Conservation (phyloP, 2,113 vertebrate species). For the Heptranchias perlo region DNA sequence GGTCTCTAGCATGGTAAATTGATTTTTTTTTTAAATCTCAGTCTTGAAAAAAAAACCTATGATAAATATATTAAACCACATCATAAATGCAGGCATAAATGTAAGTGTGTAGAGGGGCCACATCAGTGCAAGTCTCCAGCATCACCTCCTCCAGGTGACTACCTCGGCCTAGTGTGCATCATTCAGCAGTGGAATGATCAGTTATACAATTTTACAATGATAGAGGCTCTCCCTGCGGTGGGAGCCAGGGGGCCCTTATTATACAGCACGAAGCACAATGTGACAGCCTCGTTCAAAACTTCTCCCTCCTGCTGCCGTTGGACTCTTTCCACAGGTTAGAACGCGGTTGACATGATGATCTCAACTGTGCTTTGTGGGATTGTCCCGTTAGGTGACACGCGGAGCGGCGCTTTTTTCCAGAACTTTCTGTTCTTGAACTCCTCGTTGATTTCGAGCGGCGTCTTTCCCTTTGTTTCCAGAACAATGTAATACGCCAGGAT, state of each 20-base stretch:
- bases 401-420: conserved; percentile 39
- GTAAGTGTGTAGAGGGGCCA: no score
- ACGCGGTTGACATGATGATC: conserved; percentile 25
- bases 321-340: background rate
- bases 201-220: background rate
- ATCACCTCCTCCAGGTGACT: background rate
- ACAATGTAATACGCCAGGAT: conserved; percentile 68
- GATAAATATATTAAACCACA: background rate
- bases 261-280: no score
- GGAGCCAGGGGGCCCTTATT: background rate
- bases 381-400: background rate
- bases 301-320: background rate
- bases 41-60: background rate
- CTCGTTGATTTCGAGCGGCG: conserved; percentile 68
- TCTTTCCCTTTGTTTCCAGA: conserved; percentile 88
- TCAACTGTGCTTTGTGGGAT: conserved; percentile 3
- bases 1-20: background rate
- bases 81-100: background rate
- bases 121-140: no score
- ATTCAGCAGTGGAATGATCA: background rate
- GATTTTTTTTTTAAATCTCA: no score
- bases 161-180: background rate
- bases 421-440: conserved; percentile 70
- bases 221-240: background rate
- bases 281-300: background rate